phyloP scores from a whole-genome alignment of 2,797 vertebrate species.

The Coregonus suidteri region DNA sequence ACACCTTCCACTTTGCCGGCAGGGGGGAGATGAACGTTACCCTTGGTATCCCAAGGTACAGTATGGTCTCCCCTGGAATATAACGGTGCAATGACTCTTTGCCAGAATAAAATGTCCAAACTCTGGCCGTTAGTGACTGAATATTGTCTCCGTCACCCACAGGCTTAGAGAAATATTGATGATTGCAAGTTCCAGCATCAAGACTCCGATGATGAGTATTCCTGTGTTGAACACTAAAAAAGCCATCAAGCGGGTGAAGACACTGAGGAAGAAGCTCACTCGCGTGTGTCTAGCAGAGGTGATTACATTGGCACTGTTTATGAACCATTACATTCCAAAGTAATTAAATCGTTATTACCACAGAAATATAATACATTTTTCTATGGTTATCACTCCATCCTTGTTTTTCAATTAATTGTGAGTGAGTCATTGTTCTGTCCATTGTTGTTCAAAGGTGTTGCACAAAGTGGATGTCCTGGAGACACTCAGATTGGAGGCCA shows the following conservation, averaged over 20 bases:
- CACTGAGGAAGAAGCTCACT: conserved; percentile 84
- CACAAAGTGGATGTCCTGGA: conserved; percentile 88
- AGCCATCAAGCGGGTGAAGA: conserved; percentile 83
- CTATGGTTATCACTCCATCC: neutral
- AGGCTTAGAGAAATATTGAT: conserved; percentile 94
- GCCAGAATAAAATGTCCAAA: neutral
- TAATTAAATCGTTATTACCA: too few relatives aligned
- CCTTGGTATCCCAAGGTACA: conserved; percentile 93
- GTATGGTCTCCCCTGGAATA: neutral
- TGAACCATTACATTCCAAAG: neutral
- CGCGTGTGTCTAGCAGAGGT: conserved; percentile 92
- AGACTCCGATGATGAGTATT: conserved; percentile 95
- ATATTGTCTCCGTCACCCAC: conserved; percentile 10
- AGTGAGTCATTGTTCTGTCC: conserved; percentile 43
- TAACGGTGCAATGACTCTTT: neutral
- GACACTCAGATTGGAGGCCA: conserved; percentile 69
- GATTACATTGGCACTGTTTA: neutral
- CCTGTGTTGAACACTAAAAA: conserved; percentile 85
- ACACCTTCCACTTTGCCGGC: conserved; percentile 98
- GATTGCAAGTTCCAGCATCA: conserved; percentile 91
- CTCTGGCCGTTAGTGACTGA: neutral
- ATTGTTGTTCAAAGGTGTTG: conserved; percentile 78
- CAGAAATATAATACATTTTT: too few relatives aligned
- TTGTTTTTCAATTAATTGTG: neutral
- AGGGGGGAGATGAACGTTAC: conserved; percentile 99